These are phyloP conservation scores for Cyrtodaria siliqua DNA, from an alignment of 2,888 invertebrate species.

Conservation along the genomic window DNA sequence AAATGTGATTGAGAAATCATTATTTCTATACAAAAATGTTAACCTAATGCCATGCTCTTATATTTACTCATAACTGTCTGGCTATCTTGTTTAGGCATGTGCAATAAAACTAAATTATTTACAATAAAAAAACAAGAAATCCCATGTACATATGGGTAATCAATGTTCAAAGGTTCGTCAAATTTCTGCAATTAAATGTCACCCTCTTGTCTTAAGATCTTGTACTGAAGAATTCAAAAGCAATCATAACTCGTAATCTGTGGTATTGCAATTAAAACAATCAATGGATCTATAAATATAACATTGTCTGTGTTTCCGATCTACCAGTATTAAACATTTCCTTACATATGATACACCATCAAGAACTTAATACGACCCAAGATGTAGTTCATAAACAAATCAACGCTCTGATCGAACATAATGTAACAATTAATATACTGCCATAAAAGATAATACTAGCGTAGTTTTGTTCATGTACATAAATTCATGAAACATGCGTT, in stretches of 20 bases:
- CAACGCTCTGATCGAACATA: constrained; percentile 27
- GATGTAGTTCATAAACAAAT: constrained; percentile 27
- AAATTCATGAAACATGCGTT: constrained; percentile 19
- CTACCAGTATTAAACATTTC: constrained; percentile 40
- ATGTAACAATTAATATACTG: background rate
- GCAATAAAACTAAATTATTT: background rate
- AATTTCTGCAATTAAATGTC: background rate
- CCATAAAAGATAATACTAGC: constrained; percentile 12
- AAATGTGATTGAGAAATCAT: no score
- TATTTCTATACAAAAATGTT: no score
- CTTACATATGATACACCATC: constrained; percentile 39
- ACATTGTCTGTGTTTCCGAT: constrained; percentile 41
- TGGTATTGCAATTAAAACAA: constrained; percentile 42
- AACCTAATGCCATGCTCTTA: no score
- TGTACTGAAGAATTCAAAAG: background rate
- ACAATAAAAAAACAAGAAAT: background rate
- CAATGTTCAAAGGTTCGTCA: background rate
- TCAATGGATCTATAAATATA: constrained; percentile 39
- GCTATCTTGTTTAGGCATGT: no score
- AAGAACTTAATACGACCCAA: constrained; percentile 24
- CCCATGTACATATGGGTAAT: background rate
- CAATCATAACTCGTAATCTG: constrained; percentile 11
- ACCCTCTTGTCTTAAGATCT: background rate
- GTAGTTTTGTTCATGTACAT: constrained; percentile 29
- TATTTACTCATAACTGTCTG: no score